Evolutionary conservation across 2,797 vertebrate species (phyloP).

Genomic region (Mionectes olivaceus): DNA sequence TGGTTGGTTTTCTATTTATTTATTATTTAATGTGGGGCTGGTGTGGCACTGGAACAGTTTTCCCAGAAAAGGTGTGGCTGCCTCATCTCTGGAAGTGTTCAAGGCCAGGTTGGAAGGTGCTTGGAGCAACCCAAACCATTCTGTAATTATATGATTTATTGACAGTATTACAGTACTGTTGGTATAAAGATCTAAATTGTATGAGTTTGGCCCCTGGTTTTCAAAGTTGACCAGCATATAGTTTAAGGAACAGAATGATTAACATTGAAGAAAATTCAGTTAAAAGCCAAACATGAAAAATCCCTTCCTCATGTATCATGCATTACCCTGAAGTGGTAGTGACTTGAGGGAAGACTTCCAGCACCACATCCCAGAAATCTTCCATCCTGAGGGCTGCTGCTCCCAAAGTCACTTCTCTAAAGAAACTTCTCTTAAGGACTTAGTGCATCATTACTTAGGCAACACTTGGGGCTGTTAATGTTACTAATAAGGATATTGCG

Average conservation of each 20-base stretch:
- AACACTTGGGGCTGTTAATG: neutral
- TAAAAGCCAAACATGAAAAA: neutral
- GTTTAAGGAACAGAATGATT: neutral
- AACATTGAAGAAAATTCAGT: neutral
- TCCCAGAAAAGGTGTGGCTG: neutral
- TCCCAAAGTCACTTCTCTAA: neutral
- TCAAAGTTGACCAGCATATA: neutral
- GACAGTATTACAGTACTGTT: neutral
- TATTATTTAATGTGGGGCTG: neutral
- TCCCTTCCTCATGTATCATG: neutral
- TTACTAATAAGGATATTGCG: neutral
- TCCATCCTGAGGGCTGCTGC: neutral
- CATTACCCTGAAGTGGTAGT: neutral
- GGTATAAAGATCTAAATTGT: neutral
- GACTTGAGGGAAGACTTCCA: neutral
- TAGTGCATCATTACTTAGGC: neutral
- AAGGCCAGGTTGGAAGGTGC: accelerated
- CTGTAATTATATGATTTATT: neutral
- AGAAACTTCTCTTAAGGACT: neutral
- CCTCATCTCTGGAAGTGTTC: neutral
- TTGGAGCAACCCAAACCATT: neutral
- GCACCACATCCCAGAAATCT: neutral
- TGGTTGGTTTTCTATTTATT: too few relatives aligned
- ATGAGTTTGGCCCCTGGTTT: neutral
- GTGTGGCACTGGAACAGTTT: neutral